These are phyloP conservation scores for Hemibagrus wyckioides DNA, from an alignment of 2,113 vertebrate species.

Conservation along the genomic window DNA sequence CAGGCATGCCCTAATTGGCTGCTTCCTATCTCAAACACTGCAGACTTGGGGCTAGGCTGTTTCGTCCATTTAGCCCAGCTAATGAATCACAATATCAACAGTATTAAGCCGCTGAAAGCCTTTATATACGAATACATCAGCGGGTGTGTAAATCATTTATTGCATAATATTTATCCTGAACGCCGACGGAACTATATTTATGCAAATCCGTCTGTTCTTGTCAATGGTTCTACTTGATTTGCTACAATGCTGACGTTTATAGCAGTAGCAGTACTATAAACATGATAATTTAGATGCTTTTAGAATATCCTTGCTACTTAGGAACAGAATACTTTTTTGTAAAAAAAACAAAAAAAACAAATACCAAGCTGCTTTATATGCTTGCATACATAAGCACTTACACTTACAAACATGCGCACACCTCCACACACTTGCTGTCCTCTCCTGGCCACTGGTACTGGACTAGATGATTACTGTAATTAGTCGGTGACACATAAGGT, in stretches of 20 bases:
- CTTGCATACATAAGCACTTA: conserved; percentile 11
- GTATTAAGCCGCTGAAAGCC: conserved; percentile 48
- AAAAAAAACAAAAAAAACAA: not conserved
- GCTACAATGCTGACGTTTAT: not conserved
- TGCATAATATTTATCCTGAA: conserved; percentile 20
- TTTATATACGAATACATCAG: conserved; percentile 46
- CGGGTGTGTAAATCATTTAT: conserved; percentile 22
- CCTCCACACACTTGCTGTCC: conserved; percentile 11
- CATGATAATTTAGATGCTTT: not conserved
- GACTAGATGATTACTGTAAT: conserved; percentile 56
- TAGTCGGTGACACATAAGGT: conserved; percentile 53
- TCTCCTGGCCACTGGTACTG: conserved; percentile 30
- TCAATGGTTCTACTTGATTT: not conserved
- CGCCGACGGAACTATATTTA: not conserved
- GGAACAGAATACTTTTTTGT: not conserved
- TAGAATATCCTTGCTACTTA: not conserved
- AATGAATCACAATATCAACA: conserved; percentile 54
- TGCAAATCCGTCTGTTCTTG: not conserved
- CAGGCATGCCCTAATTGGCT: conserved; percentile 48
- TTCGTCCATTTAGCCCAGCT: conserved; percentile 39
- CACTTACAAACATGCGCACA: conserved; percentile 28
- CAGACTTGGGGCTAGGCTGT: conserved; percentile 42
- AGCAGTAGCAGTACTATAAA: not conserved
- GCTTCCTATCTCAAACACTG: conserved; percentile 49
- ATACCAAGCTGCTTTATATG: not conserved